These are phyloP conservation scores for Platorchestia sp. DNA, from an alignment of 1,140 invertebrate species.

Conservation along the genomic window DNA sequence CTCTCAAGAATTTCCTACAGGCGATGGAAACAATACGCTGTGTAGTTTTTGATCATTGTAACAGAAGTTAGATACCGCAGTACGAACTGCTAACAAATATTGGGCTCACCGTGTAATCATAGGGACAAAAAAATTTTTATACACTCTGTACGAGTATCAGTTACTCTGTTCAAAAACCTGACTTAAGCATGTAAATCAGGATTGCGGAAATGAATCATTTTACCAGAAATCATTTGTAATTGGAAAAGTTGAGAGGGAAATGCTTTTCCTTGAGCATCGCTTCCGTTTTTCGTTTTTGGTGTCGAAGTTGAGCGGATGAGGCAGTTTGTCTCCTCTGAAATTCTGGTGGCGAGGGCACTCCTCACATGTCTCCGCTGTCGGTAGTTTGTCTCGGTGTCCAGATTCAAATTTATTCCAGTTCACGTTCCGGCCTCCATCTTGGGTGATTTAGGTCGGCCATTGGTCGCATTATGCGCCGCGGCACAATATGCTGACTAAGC, in stretches of 20 bases:
- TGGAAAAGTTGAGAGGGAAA: not conserved
- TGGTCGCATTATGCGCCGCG: constrained; percentile 18
- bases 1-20: too few relatives aligned
- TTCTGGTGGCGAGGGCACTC: not conserved
- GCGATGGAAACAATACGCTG: too few relatives aligned
- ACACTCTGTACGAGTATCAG: not conserved
- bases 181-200: too few relatives aligned
- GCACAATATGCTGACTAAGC: constrained; percentile 34
- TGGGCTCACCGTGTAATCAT: not conserved
- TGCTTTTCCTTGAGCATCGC: not conserved
- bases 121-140: not conserved
- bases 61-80: too few relatives aligned
- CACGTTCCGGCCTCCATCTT: constrained; percentile 42
- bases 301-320: not conserved
- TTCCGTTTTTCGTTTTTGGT: not conserved
- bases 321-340: not conserved
- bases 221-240: not conserved
- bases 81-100: not conserved
- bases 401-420: constrained; percentile 50
- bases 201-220: too few relatives aligned
- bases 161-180: not conserved
- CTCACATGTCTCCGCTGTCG: not conserved
- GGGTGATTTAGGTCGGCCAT: constrained; percentile 35
- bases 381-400: not conserved
- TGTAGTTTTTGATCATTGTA: too few relatives aligned